Conservation (phyloP, 1,140 invertebrate species). For the Reticulitermes speratus region DNA sequence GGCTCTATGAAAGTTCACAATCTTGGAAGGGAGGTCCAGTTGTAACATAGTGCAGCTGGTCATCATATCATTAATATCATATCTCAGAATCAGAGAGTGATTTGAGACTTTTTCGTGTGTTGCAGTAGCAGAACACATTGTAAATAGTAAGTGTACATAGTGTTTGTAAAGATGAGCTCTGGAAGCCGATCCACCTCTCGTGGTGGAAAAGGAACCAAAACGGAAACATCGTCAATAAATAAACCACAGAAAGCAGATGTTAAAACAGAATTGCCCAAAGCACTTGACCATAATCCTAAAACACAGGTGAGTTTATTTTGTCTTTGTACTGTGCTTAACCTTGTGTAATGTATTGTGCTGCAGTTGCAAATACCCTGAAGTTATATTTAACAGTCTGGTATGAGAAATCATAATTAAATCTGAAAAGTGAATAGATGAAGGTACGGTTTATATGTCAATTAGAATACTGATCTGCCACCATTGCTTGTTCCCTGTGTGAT, state of each 20-base stretch:
- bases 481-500: too few relatives aligned
- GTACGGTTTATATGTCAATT: too few relatives aligned
- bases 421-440: too few relatives aligned
- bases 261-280: conserved; percentile 35
- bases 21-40: too few relatives aligned
- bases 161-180: conserved; percentile 49
- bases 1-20: too few relatives aligned
- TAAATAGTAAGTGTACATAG: conserved; percentile 51
- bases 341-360: not conserved
- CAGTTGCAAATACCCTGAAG: too few relatives aligned
- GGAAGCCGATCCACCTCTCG: conserved; percentile 47
- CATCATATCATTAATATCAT: too few relatives aligned
- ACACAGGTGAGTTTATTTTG: conserved; percentile 37
- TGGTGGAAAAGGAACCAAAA: conserved; percentile 48
- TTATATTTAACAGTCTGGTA: too few relatives aligned
- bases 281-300: conserved; percentile 39
- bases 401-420: too few relatives aligned
- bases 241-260: conserved; percentile 42
- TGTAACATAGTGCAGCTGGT: too few relatives aligned
- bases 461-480: too few relatives aligned
- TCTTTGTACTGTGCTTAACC: not conserved
- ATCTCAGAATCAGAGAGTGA: too few relatives aligned
- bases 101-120: not conserved
- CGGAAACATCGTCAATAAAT: conserved; percentile 45
- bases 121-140: conserved; percentile 38